Evolutionary conservation across 64 coral and sea anemone species (phyloP), one percentile per base, ranked within the genome.

Genomic region (Platygyra sinensis): DNA sequence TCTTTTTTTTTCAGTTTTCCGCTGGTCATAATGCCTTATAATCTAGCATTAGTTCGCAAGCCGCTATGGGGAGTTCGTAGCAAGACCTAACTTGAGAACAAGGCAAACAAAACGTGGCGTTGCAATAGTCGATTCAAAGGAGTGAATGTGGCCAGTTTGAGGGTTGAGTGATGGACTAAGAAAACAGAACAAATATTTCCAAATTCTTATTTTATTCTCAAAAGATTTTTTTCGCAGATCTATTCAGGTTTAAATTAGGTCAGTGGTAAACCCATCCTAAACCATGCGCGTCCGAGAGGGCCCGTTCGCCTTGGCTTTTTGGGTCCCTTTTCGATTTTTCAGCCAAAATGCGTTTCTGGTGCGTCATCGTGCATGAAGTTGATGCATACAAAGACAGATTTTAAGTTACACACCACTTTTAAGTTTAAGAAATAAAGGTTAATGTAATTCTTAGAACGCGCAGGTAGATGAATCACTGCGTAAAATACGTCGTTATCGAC

Each of bases 91-190:
- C 73, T 75, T 49, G 73, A 75, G 27, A 75, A 39, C 73, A 30
- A 75, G 5, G 5, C 14, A 75, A 75, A 75, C 25, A 75, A 75
- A 75, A 75, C 9, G 73, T 8, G 25, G 73, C 73, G 73, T 30
- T 75, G 73, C 73, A 75, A 75, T 75, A 75, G 73, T 39, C 28
- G 73, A 75, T 75, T 75, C 16, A 75, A 75, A 75, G 73, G 73
- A 75, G 73, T 75, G 36, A 46, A 39, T 49, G 73, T 75, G 73
- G 27, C 73, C 39, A 14, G 73, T 75, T 75, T 75, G 31, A 30
- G 36, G 32, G 73, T 75, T 75, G 73, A 75, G 12, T 39, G 36
- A 75, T 75, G 73, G 73, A 75, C 69, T 72, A 72, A 72, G 69
- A 31, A 49, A 75, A 75, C 73, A 7, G 36, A 31, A 49, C 29